Conservation (phyloP, 1,140 invertebrate genomes). For the Drosophila simulans region DNA sequence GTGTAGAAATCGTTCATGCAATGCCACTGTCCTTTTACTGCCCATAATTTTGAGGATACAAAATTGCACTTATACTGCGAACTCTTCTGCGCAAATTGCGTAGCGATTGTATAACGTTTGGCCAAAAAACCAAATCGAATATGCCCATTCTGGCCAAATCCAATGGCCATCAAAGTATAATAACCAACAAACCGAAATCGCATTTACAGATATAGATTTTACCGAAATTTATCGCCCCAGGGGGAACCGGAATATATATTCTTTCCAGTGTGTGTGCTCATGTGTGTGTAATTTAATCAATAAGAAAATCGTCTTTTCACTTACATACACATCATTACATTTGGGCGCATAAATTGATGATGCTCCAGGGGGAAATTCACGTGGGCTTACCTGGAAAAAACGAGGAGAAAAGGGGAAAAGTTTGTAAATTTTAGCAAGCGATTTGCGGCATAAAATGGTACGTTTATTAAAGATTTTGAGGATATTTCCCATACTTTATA, state of each 20-base stretch:
- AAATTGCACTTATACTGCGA: slow-evolving; percentile 27
- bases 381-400: slow-evolving; percentile 61
- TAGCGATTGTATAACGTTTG: slow-evolving; percentile 3
- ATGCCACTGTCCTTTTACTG: slow-evolving; percentile 17
- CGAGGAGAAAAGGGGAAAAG: slow-evolving; percentile 14
- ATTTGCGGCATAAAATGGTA: slow-evolving; percentile 16
- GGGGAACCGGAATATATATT: slow-evolving; percentile 7
- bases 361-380: slow-evolving; percentile 36
- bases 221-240: slow-evolving; percentile 34
- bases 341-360: slow-evolving; percentile 63
- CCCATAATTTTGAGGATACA: slow-evolving; percentile 18
- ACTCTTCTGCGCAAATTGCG: slow-evolving; percentile 16
- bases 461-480: slow-evolving; percentile 2
- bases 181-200: slow-evolving; percentile 46
- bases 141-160: slow-evolving; percentile 33
- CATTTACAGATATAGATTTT: slow-evolving; percentile 49
- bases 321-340: slow-evolving; percentile 66
- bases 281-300: slow-evolving; percentile 71
- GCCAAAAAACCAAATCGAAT: slow-evolving; percentile 30
- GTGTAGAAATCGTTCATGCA: slow-evolving; percentile 26
- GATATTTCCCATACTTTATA: too few species aligned
- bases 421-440: slow-evolving; percentile 7
- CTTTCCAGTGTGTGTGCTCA: slow-evolving; percentile 24
- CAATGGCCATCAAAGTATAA: slow-evolving; percentile 52
- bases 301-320: slow-evolving; percentile 75